Evolutionary conservation across 2,113 vertebrate genomes (phyloP), one percentile per base, ranked within the genome.

Genomic region (Sarotherodon lohbergeri): DNA sequence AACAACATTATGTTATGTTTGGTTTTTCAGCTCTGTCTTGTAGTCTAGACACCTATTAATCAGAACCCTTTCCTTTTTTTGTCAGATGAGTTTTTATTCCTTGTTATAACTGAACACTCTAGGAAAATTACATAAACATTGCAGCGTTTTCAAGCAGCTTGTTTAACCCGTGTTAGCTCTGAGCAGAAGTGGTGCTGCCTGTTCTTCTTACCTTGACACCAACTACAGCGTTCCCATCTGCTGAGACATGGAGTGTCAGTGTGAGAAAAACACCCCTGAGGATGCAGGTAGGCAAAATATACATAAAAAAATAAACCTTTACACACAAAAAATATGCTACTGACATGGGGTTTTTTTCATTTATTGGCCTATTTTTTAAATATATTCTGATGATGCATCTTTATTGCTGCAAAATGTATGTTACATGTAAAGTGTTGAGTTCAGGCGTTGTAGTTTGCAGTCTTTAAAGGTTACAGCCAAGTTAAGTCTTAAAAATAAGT

Each of bases 161-260:
- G 43, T 80, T 43, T 2, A 79, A 63, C 12, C 34, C 55, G 13
- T 71, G 71, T 90, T 92, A 48, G 41, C 24, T 34, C 5, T 48
- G 56, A 56, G 48, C 12, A 32, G 80, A 55, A 61, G 89, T 54
- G 29, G 27, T 54, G 16, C 12, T 6, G 4, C 27, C 9, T 63
- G 12, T 34, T 54, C 7, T 52, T 5, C 3, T 6, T 71, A 4
- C 27, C 3, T 66, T 82, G 1, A 88, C 16, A 22, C 10, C 5
- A 22, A 22, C 59, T 61, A 81, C 50, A 6, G 48, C 41, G 11
- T 68, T 36, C 22, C 36, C 6, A 34, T 4, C 46, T 57, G 39
- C 16, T 29, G 10, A 82, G 57, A 83, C 83, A 96, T 96, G 96
- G 95, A 94, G 81, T 96, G 95, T 86, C 90, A 89, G 22, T 96